phyloP scores from a whole-genome alignment of 1,140 invertebrate species.

The Saccostrea glomerata region DNA sequence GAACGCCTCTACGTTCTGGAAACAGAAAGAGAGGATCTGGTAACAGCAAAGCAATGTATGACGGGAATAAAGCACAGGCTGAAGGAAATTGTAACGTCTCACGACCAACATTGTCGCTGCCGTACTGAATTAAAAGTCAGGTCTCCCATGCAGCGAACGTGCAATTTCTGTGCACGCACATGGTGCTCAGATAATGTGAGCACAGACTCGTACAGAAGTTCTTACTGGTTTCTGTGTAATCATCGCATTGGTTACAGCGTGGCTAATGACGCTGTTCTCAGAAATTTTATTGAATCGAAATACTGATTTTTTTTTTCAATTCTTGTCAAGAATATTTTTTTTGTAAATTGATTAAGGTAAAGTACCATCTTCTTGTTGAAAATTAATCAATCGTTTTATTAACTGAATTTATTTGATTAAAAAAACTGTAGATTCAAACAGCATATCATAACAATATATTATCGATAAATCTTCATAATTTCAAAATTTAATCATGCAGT shows the following conservation, averaged over 20 bases:
- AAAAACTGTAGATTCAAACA: neutral
- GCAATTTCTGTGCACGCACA: slow-evolving; percentile 50
- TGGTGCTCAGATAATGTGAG: slow-evolving; percentile 60
- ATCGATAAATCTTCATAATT: neutral
- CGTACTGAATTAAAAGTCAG: slow-evolving; percentile 54
- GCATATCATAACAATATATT: neutral
- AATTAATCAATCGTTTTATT: too few species aligned
- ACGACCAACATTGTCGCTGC: slow-evolving; percentile 57
- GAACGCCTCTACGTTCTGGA: slow-evolving; percentile 43
- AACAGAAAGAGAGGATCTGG: slow-evolving; percentile 46
- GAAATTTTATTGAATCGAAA: slow-evolving; percentile 50
- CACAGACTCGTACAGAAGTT: slow-evolving; percentile 53
- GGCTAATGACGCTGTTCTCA: slow-evolving; percentile 52
- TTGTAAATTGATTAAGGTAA: too few species aligned
- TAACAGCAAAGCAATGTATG: slow-evolving; percentile 44
- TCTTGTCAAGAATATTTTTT: too few species aligned
- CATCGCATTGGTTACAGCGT: slow-evolving; percentile 57
- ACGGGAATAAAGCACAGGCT: slow-evolving; percentile 42
- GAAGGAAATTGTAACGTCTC: slow-evolving; percentile 50
- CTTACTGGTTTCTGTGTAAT: slow-evolving; percentile 58
- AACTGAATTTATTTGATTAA: too few species aligned
- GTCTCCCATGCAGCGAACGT: slow-evolving; percentile 50
- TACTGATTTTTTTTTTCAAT: neutral
- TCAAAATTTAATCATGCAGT: too few species aligned
- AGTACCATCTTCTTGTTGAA: neutral